Conservation (phyloP, 2,888 invertebrate species). For the Tanytarsus gracilentus region DNA sequence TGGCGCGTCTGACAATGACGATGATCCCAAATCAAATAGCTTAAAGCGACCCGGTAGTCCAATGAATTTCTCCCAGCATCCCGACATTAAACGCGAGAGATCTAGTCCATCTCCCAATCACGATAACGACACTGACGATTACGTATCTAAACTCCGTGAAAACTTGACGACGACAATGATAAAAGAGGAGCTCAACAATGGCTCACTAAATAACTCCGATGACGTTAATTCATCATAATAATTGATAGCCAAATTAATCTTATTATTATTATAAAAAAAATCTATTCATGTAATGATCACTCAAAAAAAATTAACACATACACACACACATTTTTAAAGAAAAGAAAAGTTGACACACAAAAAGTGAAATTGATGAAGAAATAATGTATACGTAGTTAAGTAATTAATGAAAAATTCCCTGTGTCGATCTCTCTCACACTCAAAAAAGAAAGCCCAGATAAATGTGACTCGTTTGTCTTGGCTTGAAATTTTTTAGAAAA, state of each 20-base stretch:
- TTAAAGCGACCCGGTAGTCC: constrained; percentile 42
- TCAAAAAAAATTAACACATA: not conserved
- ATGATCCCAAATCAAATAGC: constrained; percentile 33
- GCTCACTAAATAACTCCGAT: constrained; percentile 17
- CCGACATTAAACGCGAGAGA: constrained; percentile 52
- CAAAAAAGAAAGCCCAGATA: too few species aligned
- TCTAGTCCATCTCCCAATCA: constrained; percentile 33
- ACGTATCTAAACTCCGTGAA: constrained; percentile 31
- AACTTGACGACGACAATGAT: constrained; percentile 29
- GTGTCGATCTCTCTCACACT: too few species aligned
- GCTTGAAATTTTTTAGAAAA: too few species aligned
- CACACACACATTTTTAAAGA: constrained; percentile 3
- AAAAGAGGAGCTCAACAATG: constrained; percentile 23
- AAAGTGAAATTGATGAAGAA: constrained; percentile 1
- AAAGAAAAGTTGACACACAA: not conserved
- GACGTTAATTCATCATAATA: constrained; percentile 27
- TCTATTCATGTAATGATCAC: constrained; percentile 9
- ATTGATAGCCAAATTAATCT: constrained; percentile 25
- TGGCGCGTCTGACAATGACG: constrained; percentile 42
- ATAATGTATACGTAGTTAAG: constrained; percentile 27
- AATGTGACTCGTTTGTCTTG: too few species aligned
- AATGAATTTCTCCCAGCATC: constrained; percentile 35
- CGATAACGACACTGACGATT: constrained; percentile 31
- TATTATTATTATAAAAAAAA: constrained; percentile 1
- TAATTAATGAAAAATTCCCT: too few species aligned